phyloP scores from a whole-genome alignment of 1,140 invertebrate genomes.

The Amyelois transitella region DNA sequence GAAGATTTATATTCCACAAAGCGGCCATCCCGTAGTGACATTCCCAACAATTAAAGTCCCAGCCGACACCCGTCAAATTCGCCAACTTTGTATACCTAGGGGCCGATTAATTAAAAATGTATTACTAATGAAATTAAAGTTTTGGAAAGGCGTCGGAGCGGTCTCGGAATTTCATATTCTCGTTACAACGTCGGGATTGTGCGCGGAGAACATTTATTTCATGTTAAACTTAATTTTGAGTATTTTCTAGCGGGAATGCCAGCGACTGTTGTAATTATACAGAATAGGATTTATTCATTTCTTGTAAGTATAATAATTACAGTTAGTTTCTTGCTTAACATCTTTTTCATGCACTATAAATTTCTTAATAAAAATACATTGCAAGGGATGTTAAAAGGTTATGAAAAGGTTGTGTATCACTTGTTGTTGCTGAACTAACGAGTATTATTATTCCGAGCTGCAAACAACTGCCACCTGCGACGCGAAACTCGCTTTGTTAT shows the following conservation, averaged over 20 bases:
- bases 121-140: conserved; percentile 32
- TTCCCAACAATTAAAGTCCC: conserved; percentile 19
- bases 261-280: neutral
- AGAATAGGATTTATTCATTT: neutral
- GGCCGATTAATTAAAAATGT: conserved; percentile 36
- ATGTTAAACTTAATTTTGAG: conserved; percentile 13
- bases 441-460: too few species aligned
- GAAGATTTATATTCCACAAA: neutral
- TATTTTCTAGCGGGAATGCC: neutral
- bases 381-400: too few species aligned
- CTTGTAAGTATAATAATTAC: neutral
- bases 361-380: too few species aligned
- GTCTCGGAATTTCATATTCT: conserved; percentile 30
- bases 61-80: conserved; percentile 20
- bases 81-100: conserved; percentile 25
- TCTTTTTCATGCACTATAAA: too few species aligned
- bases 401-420: too few species aligned
- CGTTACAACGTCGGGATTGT: conserved; percentile 24
- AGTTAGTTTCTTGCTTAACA: too few species aligned
- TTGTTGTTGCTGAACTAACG: too few species aligned
- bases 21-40: conserved; percentile 8
- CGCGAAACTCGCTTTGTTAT: too few species aligned
- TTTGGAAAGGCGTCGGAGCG: conserved; percentile 2
- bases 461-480: too few species aligned
- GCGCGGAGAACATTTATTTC: conserved; percentile 15